A percentile compares a stretch with the other conserved stretches of the same genome.
Evolutionary conservation across 1,140 invertebrate genomes (phyloP).

Genomic region (Habropoda laboriosa): DNA sequence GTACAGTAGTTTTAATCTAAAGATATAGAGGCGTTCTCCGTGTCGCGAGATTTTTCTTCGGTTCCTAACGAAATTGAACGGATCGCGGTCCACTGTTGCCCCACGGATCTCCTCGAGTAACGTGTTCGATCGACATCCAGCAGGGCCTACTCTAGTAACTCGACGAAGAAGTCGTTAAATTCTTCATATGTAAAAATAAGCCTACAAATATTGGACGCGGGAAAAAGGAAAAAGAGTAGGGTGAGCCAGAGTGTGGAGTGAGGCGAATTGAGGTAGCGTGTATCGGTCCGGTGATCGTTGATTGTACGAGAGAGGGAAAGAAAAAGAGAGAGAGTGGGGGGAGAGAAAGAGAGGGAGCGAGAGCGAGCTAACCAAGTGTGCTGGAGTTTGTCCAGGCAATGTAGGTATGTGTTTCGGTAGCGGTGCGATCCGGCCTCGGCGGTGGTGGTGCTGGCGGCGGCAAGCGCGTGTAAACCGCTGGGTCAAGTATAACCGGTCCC

Average conservation of each 20-base stretch:
- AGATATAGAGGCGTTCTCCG: not conserved
- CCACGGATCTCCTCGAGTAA: too few species aligned
- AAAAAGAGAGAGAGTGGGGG: not conserved
- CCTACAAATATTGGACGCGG: not conserved
- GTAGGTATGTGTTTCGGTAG: slow-evolving; percentile 55
- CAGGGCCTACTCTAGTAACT: not conserved
- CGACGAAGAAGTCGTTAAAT: not conserved
- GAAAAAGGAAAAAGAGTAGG: not conserved
- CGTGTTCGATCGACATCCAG: too few species aligned
- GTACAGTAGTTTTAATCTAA: not conserved
- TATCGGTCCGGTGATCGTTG: slow-evolving; percentile 17
- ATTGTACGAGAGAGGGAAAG: not conserved
- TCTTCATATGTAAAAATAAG: slow-evolving; percentile 15
- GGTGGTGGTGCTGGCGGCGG: slow-evolving; percentile 41
- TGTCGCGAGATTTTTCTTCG: not conserved
- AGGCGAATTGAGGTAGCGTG: slow-evolving; percentile 10
- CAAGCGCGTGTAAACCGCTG: slow-evolving; percentile 68
- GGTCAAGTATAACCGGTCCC: slow-evolving; percentile 75
- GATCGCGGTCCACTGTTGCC: not conserved
- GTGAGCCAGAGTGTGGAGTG: not conserved
- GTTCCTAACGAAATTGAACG: not conserved
- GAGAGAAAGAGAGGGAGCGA: not conserved
- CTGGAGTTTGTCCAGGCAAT: slow-evolving; percentile 43
- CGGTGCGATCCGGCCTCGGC: slow-evolving; percentile 51
- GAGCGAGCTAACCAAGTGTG: not conserved